Evolutionary conservation across 2,888 invertebrate species (phyloP), one percentile per base, ranked within the genome.

Genomic region (Zaprionus obscuricornis): DNA sequence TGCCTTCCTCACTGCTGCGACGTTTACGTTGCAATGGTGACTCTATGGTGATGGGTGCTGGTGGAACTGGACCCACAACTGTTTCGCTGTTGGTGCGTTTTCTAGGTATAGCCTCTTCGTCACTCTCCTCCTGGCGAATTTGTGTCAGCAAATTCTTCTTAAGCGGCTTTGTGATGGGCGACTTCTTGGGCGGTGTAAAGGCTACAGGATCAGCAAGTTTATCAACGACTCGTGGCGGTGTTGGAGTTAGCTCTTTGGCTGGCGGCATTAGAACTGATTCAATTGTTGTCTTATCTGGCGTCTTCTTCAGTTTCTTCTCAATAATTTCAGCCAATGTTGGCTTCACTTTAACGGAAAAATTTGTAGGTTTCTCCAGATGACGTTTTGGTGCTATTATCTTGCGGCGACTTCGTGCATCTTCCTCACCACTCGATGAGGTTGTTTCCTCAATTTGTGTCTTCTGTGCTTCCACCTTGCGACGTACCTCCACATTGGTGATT

Each of bases 361-460:
- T n/a, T n/a, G n/a, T 36, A 0, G 63, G 43, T 16, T 78, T 79
- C 1, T 81, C 79, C 3, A 75, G 11, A 34, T 74, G 58, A 1
- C 76, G 59, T 34, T 85, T 87, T n/a, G 82, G 71, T 0, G 75
- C 74, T 5, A 74, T 71, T 7, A 78, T 82, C 33, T 86, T 88
- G 4, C 81, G 79, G 2, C 83, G 74, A 46, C 64, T 70, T 3
- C 72, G 74, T 1, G 69, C 33, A 37, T 87, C 87, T 42, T 89
- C 89, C 49, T 89, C 88, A 1, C 88, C 86, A 45, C 90, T 89
- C 2, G 89, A 90, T 1, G 89, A 89, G 0, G 88, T 88, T 1
- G 85, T 87, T 34, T 88, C 88, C 24, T 75, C 79, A 1, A 73
- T 68, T 4, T 83, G 78, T 1, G 76, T 76, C 39, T 88, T 87